Evolutionary conservation across 2,113 vertebrate species (phyloP).

Genomic region (Plestiodon gilberti): DNA sequence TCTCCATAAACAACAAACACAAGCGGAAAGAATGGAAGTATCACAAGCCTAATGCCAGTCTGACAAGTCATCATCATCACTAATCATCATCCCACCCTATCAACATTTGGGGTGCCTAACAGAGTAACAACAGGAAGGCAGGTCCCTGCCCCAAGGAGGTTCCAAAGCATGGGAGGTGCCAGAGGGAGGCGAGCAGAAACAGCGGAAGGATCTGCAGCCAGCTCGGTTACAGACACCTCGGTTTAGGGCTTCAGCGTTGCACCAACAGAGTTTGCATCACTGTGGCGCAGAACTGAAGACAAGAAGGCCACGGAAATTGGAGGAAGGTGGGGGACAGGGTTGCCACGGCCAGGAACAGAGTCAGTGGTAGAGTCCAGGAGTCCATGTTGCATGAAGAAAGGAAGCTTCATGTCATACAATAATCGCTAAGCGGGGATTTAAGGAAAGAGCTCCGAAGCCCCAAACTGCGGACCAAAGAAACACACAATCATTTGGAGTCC

Average conservation of each 20-base stretch:
- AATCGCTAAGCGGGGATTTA: too few species aligned
- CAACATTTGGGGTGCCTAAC: neutral
- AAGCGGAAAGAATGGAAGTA: neutral
- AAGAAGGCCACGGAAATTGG: neutral
- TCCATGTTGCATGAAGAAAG: too few species aligned
- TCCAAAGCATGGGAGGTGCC: neutral
- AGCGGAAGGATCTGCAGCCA: neutral
- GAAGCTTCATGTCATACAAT: too few species aligned
- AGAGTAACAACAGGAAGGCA: neutral
- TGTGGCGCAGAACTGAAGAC: neutral
- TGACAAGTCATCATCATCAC: neutral
- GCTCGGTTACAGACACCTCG: neutral
- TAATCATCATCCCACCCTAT: neutral
- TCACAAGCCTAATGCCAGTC: neutral
- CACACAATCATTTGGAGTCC: neutral
- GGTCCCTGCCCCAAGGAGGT: neutral
- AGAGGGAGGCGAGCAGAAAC: neutral
- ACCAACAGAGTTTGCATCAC: too few species aligned
- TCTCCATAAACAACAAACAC: too few species aligned
- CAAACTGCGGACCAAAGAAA: neutral
- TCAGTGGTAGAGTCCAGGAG: too few species aligned
- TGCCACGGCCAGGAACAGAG: too few species aligned
- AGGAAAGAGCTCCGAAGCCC: too few species aligned
- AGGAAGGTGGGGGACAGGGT: neutral
- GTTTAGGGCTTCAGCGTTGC: neutral